A percentile compares a stretch with the other conserved stretches of the same genome.
Conservation (phyloP, 2,888 invertebrate species). For the Trichopoda pennipes region DNA sequence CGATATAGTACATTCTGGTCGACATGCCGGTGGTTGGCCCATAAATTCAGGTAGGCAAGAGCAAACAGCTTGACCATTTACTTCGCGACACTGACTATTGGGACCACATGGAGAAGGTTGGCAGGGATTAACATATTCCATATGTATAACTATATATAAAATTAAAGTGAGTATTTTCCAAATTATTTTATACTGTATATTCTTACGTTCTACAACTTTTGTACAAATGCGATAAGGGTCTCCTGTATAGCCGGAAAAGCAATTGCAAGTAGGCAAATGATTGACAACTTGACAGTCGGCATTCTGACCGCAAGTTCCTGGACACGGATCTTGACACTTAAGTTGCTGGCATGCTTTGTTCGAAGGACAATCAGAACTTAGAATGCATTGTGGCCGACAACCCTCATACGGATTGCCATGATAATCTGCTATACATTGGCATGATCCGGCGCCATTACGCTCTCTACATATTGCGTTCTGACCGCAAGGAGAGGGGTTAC, state of each 20-base stretch:
- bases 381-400: conserved; percentile 88
- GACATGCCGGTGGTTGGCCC: conserved; percentile 88
- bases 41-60: conserved; percentile 87
- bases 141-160: conserved; percentile 74
- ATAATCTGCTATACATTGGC: conserved; percentile 87
- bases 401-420: conserved; percentile 90
- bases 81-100: conserved; percentile 87
- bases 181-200: conserved; percentile 45
- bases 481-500: conserved; percentile 85
- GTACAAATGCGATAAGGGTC: conserved; percentile 87
- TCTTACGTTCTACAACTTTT: conserved; percentile 83
- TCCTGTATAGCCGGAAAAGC: conserved; percentile 87
- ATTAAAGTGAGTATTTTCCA: conserved; percentile 61
- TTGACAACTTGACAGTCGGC: conserved; percentile 88
- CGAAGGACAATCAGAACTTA: conserved; percentile 87
- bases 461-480: conserved; percentile 88
- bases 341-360: conserved; percentile 87
- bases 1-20: conserved; percentile 90
- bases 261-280: conserved; percentile 87
- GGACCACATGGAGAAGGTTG: conserved; percentile 88
- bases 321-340: conserved; percentile 90
- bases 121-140: conserved; percentile 83
- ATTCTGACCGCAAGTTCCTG: conserved; percentile 88
- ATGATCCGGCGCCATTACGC: conserved; percentile 85
- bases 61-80: conserved; percentile 88